Evolutionary conservation across 2,113 vertebrate species (phyloP).

Genomic region (Abramis brama): DNA sequence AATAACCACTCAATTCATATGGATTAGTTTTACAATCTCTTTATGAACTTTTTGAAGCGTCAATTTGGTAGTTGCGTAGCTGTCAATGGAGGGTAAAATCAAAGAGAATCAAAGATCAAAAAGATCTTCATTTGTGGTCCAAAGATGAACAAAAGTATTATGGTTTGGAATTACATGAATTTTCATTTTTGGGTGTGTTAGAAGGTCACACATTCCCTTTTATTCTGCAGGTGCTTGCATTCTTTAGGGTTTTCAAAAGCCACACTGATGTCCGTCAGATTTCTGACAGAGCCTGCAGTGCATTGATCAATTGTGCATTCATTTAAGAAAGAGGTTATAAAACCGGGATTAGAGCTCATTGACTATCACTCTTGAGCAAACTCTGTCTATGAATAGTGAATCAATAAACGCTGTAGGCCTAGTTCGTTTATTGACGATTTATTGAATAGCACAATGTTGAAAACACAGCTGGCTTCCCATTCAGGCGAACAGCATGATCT

Average conservation of each 20-base stretch:
- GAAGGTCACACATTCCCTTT: slow-evolving; percentile 8
- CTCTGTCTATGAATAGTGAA: slow-evolving; percentile 62
- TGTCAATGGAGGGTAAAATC: too few relatives aligned
- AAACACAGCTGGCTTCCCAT: slow-evolving; percentile 61
- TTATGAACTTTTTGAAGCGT: too few relatives aligned
- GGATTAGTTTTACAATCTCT: too few relatives aligned
- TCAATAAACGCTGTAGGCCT: slow-evolving; percentile 66
- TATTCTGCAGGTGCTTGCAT: neutral
- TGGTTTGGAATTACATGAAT: too few relatives aligned
- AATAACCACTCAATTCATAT: too few relatives aligned
- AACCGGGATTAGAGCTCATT: slow-evolving; percentile 72
- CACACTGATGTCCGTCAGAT: neutral
- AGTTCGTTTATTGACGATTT: slow-evolving; percentile 47
- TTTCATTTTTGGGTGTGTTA: neutral
- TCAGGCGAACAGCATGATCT: slow-evolving; percentile 1
- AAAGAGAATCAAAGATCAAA: too few relatives aligned
- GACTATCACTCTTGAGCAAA: slow-evolving; percentile 63
- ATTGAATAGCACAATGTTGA: neutral
- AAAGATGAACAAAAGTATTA: too few relatives aligned
- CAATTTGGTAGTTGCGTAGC: too few relatives aligned
- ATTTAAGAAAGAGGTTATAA: slow-evolving; percentile 74
- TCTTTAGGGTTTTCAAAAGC: neutral
- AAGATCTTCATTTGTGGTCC: too few relatives aligned
- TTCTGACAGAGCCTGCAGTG: slow-evolving; percentile 36
- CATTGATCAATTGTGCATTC: slow-evolving; percentile 73